Base-by-base conservation (phyloP, 2,797 vertebrate species). In the Microcaecilia unicolor region DNA sequence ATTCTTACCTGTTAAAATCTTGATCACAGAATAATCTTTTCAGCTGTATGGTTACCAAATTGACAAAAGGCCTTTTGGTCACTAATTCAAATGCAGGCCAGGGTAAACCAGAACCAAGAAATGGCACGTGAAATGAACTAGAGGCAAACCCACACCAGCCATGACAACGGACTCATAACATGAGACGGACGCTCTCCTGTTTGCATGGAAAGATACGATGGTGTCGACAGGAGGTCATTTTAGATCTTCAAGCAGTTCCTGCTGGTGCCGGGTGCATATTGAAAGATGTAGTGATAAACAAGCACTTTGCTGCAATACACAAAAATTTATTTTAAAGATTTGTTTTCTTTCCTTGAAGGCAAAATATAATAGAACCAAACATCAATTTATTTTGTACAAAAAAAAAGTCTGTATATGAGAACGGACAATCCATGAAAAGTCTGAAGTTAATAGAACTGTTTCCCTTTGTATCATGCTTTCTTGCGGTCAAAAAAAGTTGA, bases 331-430 rank as follows among this genome's bases (percentile, higher is more conserved):
- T 87, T 83, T 81, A 82, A 59, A 79, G 51, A 41, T 59, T 58
- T 68, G 78, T 78, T 69, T 68, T 61, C 67, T 40, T 69, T 85
- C 85, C 81, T 75, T 82, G 81, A 89, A 85, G 82, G 84, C 76
- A 88, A 88, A 85, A 80, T 85, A 81, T 71, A 81, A 81, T 75
- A 78, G 69, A 84, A 81, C 64, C 72, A 70, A 89, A 90, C 80
- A 86, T 85, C 72, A 73, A 71, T 87, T 66, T 70, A 74, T 85
- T 87, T 83, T 89, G 84, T 89, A 93, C 91, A 90, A 90, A 90
- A 87, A 82, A 88, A 86, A 83, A 71, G 81, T 63, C 86, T 78
- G 63, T 76, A 86, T 87, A 86, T 81, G 78, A 76, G 84, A 89
- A 80, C 72, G 75, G 72, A 81, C 62, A 81, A 76, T 76, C 80